phyloP scores from a whole-genome alignment of 2,797 vertebrate genomes.

The Paramormyrops hopkinsi region DNA sequence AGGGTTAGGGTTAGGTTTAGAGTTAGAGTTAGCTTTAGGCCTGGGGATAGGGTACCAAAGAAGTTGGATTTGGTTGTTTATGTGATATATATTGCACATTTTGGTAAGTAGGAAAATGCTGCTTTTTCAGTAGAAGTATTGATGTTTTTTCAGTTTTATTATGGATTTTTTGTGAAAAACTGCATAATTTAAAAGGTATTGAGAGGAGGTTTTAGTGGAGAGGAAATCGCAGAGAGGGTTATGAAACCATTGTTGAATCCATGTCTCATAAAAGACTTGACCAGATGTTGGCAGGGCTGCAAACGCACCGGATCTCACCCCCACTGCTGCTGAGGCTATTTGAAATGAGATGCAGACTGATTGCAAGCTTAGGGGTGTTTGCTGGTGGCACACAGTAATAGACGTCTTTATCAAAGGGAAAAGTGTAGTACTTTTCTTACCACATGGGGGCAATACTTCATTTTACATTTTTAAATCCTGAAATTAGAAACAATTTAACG shows the following conservation, averaged over 20 bases:
- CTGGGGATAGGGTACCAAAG: not conserved
- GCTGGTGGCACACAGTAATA: not conserved
- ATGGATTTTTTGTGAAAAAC: not conserved
- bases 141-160: not conserved
- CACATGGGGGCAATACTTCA: slow-evolving; percentile 18
- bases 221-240: not conserved
- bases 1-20: not conserved
- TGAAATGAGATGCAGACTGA: not conserved
- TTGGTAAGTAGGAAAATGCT: not conserved
- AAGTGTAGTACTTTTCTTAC: not conserved
- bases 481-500: not conserved
- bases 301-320: not conserved
- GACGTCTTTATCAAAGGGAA: not conserved
- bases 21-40: not conserved
- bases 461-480: not conserved
- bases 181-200: not conserved
- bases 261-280: not conserved
- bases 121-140: not conserved
- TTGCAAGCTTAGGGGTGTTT: not conserved
- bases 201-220: not conserved
- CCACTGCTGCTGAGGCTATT: not conserved
- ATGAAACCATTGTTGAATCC: not conserved
- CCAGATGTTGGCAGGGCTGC: not conserved
- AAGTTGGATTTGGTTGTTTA: not conserved
- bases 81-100: not conserved